Evolutionary conservation across 2,888 invertebrate species (phyloP), one percentile per base, ranked within the genome.

Genomic region (Pyrrhia umbra): DNA sequence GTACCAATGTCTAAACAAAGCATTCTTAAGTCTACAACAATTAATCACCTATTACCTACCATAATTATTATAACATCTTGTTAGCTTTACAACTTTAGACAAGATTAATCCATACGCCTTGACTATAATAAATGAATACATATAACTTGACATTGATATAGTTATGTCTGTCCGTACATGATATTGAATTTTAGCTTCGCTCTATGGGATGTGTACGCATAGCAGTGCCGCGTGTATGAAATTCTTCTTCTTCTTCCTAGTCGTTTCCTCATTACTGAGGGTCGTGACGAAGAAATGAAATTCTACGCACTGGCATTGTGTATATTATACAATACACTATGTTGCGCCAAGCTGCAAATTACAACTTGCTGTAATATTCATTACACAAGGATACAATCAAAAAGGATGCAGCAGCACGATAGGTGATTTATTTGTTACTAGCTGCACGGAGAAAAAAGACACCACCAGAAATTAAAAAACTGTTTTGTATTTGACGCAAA

Each of bases 221-320:
- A 84, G 75, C 80, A 75, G 75, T 73, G 60, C 77, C 68, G 68
- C 83, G 73, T 83, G 86, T 87, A 87, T 89, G 87, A 89, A 87
- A n/a, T n/a, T n/a, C n/a, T n/a, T n/a, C n/a, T n/a, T n/a, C n/a
- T n/a, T n/a, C n/a, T n/a, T n/a, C n/a, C n/a, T n/a, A n/a, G n/a
- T n/a, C n/a, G n/a, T n/a, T n/a, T n/a, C n/a, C n/a, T n/a, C n/a
- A n/a, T n/a, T n/a, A n/a, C n/a, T n/a, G n/a, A n/a, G n/a, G n/a
- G n/a, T n/a, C n/a, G n/a, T n/a, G n/a, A n/a, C n/a, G n/a, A n/a
- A n/a, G n/a, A n/a, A n/a, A n/a, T n/a, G n/a, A n/a, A n/a, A 89
- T 85, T 80, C 83, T 79, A 75, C 66, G 64, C 61, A 25, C 23
- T 25, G 18, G 1, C 27, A 30, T 64, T 71, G 23, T 54, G 23